phyloP scores from a whole-genome alignment of 2,113 vertebrate species.

The Casuarius casuarius region DNA sequence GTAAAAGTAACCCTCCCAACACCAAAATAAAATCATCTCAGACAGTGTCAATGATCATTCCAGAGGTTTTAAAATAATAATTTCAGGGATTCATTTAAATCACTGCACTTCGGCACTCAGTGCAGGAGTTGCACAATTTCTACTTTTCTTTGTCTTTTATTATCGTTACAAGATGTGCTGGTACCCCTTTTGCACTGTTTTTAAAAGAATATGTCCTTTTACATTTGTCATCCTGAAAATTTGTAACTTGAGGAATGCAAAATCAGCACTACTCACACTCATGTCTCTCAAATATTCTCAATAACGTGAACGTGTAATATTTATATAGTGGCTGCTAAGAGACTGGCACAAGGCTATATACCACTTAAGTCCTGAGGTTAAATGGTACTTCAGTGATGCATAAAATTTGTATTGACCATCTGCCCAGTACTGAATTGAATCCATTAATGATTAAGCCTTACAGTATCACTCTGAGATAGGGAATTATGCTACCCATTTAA shows the following conservation, averaged over 20 bases:
- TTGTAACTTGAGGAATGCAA: neutral
- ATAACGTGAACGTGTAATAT: neutral
- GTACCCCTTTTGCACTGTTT: neutral
- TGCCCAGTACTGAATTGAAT: neutral
- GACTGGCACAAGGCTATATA: neutral
- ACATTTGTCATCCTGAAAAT: neutral
- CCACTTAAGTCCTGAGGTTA: constrained; percentile 20
- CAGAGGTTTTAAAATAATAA: neutral
- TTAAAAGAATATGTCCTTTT: neutral
- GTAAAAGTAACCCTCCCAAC: neutral
- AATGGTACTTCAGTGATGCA: constrained; percentile 16
- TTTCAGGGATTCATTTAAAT: neutral
- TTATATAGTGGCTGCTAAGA: neutral
- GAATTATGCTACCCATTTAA: constrained; percentile 11
- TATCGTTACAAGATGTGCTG: neutral
- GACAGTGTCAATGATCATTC: neutral
- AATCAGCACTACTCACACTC: neutral
- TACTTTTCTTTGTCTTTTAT: neutral
- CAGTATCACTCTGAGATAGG: neutral
- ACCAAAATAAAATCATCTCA: neutral
- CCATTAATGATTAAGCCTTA: neutral
- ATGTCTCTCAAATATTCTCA: neutral
- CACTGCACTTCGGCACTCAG: neutral
- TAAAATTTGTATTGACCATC: constrained; percentile 51
- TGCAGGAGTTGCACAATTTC: neutral